Evolutionary conservation across 2,888 invertebrate species (phyloP), one percentile per base, ranked within the genome.

Genomic region (Ariolimax columbianus): DNA sequence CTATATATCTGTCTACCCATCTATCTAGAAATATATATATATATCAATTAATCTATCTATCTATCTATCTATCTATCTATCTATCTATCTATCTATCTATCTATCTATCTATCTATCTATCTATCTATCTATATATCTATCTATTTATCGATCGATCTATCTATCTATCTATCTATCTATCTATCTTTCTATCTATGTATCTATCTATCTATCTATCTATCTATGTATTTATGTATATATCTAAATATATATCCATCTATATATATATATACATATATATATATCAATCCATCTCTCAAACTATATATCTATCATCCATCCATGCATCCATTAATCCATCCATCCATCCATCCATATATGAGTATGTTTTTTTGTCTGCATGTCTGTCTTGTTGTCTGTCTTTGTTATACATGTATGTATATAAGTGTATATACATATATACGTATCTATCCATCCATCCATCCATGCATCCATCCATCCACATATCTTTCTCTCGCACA

Each of bases 41-140:
- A 47, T 47, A 47, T 47, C 7, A 11, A 47, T 47, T 30, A 3
- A 40, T 40, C 72, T 40, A 40, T 72, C 72, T 26, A 72, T 40
- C 72, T 72, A 72, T 40, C 72, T 72, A 72, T 40, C 72, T 72
- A 72, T 40, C 72, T 72, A 72, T 72, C 72, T 40, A 72, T 72
- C 72, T 40, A 72, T 72, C 72, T 40, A 72, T 72, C 72, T 40
- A 72, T 72, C 72, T 40, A 72, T 72, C 72, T 40, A 72, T 72
- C 72, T 40, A 72, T 72, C 72, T 40, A 40, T 72, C 72, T 40
- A 72, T 72, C 40, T 40, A 72, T 72, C 72, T 40, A 11, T 17
- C n/a, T n/a, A 68, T 68, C 68, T 68, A n/a, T n/a, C n/a, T n/a
- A n/a, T n/a, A n/a, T n/a, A n/a, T n/a, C n/a, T n/a, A n/a, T n/a